Evolutionary conservation across 2,888 invertebrate genomes (phyloP).

Genomic region (Dione juno): DNA sequence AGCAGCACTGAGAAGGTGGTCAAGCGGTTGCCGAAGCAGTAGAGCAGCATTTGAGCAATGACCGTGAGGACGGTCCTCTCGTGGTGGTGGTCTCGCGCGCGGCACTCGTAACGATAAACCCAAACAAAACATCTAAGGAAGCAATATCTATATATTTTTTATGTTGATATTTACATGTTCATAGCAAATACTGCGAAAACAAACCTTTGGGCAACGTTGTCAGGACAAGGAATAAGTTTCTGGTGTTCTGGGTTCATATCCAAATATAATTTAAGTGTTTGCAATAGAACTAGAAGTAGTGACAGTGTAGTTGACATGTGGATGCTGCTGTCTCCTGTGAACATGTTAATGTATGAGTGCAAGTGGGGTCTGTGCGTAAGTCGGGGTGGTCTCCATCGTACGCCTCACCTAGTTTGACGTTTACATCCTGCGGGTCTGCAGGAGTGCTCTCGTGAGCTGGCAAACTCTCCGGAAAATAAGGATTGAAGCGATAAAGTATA

Average conservation of each 20-base stretch:
- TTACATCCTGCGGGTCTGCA: slow-evolving; percentile 57
- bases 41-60: slow-evolving; percentile 54
- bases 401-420: slow-evolving; percentile 63
- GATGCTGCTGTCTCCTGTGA: slow-evolving; percentile 64
- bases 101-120: slow-evolving; percentile 72
- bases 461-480: slow-evolving; percentile 65
- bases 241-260: slow-evolving; percentile 52
- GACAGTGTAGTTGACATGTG: slow-evolving; percentile 60
- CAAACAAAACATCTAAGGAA: slow-evolving; percentile 67
- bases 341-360: no score
- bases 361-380: no score
- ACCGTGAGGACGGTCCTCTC: slow-evolving; percentile 64
- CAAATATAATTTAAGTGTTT: slow-evolving; percentile 55
- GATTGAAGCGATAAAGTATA: slow-evolving; percentile 72
- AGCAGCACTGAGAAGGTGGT: slow-evolving; percentile 54
- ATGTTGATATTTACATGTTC: neutral
- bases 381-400: neutral
- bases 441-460: slow-evolving; percentile 65
- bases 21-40: slow-evolving; percentile 60
- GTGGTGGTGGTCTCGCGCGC: slow-evolving; percentile 62
- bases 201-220: slow-evolving; percentile 66
- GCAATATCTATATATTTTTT: neutral
- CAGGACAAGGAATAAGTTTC: slow-evolving; percentile 59
- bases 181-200: neutral
- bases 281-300: slow-evolving; percentile 62